Percentiles rank a stretch among this genome's conserved stretches.
phyloP scores from a whole-genome alignment of 2,797 vertebrate genomes.

The Propithecus perrieri region DNA sequence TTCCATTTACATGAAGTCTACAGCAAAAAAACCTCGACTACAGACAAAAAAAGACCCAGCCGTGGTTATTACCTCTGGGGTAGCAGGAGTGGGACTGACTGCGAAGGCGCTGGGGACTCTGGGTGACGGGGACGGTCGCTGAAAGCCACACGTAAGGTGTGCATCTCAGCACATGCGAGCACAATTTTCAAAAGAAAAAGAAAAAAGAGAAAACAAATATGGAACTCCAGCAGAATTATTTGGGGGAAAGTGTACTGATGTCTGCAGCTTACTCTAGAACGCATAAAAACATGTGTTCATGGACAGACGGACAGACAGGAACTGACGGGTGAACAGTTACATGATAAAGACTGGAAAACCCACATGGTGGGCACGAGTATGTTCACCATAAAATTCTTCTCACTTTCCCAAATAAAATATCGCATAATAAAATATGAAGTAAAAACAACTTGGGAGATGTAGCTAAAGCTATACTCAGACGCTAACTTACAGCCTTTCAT shows the following conservation, averaged over 20 bases:
- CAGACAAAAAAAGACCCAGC: too few species aligned
- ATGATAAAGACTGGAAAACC: background rate
- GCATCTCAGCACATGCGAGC: accelerated
- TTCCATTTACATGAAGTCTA: accelerated
- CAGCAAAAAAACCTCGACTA: background rate
- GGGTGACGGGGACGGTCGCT: background rate
- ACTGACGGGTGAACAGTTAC: accelerated
- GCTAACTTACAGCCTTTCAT: background rate
- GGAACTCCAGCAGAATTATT: background rate
- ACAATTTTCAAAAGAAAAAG: background rate
- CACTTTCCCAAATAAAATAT: background rate
- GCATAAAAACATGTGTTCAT: accelerated
- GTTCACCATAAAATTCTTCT: background rate
- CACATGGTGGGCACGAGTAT: accelerated
- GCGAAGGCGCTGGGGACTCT: accelerated
- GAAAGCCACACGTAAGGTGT: background rate
- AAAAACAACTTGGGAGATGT: background rate
- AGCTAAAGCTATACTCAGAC: background rate
- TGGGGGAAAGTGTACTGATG: background rate
- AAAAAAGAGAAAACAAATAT: background rate
- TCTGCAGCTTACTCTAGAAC: background rate
- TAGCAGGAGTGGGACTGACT: accelerated
- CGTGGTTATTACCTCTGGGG: background rate
- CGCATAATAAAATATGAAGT: background rate
- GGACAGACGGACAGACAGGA: background rate